Base-by-base conservation (phyloP, 2,888 invertebrate genomes). In the Cosmopolites sordidus region DNA sequence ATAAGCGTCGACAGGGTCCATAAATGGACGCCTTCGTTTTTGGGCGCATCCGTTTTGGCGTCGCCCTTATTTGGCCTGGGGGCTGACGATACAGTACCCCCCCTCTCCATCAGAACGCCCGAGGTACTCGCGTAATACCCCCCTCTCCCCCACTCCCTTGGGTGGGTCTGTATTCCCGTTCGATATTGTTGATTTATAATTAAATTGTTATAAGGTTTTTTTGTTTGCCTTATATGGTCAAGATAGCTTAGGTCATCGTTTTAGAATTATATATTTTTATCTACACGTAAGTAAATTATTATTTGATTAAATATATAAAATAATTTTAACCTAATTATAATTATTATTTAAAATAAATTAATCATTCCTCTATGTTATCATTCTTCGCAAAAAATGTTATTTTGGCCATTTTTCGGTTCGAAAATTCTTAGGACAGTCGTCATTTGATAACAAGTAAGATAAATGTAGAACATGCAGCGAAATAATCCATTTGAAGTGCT, bases 1-100 rank as follows among this genome's bases (percentile, higher is more conserved):
- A 15, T 30, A 8, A 38, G 43, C 38, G 46, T 16, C 11, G 15
- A 16, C 14, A 22, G 51, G 43, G 62, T 61, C 72, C 72, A 70
- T 72, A 68, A 72, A 73, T 69, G 72, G 73, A 58, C 60, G 70
- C 63, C 65, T 62, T 60, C 22, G 62, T 62, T 64, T 60, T 62
- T 62, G 64, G 70, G 70, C 72, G 71, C 71, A 69, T 66, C 59
- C 58, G 61, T 58, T 60, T 52, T 59, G 62, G 65, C 68, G 69
- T 70, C 71, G 69, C 60, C 72, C 72, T 67, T 71, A 71, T 71
- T 72, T 66, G 72, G 73, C 43, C 53, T 17, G 38, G 39, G 51
- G 45, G 51, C 33, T 48, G 43, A 33, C 33, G 3, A 33, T 33
- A 6, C 33, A 9, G 12, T 11, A 12, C 5, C 33, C 12, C n/a